These are phyloP conservation scores for Apostichopus leukothele DNA, from an alignment of 53 echinoderm and acorn worm species.

Conservation along the genomic window DNA sequence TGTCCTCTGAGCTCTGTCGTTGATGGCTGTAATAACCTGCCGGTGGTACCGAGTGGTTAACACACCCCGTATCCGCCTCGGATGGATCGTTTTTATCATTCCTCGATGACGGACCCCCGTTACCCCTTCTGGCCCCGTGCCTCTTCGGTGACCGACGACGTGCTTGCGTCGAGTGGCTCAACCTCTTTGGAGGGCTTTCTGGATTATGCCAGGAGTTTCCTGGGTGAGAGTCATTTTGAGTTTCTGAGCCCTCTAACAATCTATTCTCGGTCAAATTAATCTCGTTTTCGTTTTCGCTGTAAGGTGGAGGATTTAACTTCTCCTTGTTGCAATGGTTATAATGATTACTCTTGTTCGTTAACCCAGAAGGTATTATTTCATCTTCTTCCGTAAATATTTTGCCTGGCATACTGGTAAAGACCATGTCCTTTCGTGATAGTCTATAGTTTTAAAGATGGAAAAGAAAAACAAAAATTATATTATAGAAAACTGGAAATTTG, in stretches of 20 bases:
- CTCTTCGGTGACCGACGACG: conserved; percentile 46
- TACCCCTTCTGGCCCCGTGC: conserved; percentile 37
- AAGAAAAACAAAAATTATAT: too few species aligned
- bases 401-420: conserved; percentile 86
- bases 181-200: conserved; percentile 56
- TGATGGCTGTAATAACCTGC: conserved; percentile 27
- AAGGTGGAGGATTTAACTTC: conserved; percentile 18
- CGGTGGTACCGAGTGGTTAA: not conserved
- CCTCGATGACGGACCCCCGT: not conserved
- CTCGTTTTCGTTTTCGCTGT: conserved; percentile 6
- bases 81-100: not conserved
- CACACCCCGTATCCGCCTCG: not conserved
- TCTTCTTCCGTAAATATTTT: conserved; percentile 96
- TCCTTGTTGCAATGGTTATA: conserved; percentile 23
- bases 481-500: too few species aligned
- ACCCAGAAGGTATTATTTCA: conserved; percentile 73
- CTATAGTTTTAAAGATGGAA: conserved; percentile 41
- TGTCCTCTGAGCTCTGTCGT: conserved; percentile 42
- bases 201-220: not conserved
- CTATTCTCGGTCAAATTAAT: conserved; percentile 22
- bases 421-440: conserved; percentile 89
- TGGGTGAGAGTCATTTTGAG: not conserved
- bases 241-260: not conserved
- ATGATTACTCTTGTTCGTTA: conserved; percentile 50
- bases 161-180: conserved; percentile 64